Percentiles rank a stretch among this genome's conserved stretches.
These are phyloP conservation scores for Silurus lanzhouensis DNA, from an alignment of 2,797 vertebrate species.

Conservation along the genomic window DNA sequence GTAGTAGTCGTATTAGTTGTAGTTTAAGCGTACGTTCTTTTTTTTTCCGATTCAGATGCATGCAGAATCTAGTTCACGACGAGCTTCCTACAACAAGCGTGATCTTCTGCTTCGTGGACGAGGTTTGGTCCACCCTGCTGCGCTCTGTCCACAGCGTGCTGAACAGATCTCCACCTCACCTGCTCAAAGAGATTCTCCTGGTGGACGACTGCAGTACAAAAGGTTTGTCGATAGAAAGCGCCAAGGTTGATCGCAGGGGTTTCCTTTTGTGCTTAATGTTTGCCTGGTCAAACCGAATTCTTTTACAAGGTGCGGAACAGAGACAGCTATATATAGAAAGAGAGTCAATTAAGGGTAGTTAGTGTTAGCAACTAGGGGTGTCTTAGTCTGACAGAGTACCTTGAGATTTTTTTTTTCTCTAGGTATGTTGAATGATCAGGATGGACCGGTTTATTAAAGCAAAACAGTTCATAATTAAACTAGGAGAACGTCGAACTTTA, in stretches of 20 bases:
- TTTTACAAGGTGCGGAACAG: neutral
- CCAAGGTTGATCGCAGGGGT: neutral
- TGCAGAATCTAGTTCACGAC: constrained; percentile 78
- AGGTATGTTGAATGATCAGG: neutral
- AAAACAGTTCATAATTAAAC: neutral
- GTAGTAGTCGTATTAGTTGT: no score
- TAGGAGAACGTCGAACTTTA: neutral
- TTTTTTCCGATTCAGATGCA: constrained; percentile 76
- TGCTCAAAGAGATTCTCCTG: constrained; percentile 89
- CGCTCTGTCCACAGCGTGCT: constrained; percentile 94
- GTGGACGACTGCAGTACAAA: constrained; percentile 95
- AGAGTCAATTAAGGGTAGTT: neutral
- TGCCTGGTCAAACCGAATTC: neutral
- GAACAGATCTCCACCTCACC: constrained; percentile 86
- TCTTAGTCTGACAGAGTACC: no score
- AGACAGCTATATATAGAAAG: no score
- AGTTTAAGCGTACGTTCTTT: neutral
- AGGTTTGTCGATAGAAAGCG: constrained; percentile 69
- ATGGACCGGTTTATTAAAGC: neutral
- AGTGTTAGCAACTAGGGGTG: neutral
- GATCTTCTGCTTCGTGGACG: constrained; percentile 97
- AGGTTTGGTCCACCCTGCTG: constrained; percentile 95
- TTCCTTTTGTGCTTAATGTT: neutral
- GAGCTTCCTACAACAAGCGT: constrained; percentile 86
- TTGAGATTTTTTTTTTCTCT: neutral